Conservation (phyloP, 2,113 vertebrate species). For the Cathartes aura region DNA sequence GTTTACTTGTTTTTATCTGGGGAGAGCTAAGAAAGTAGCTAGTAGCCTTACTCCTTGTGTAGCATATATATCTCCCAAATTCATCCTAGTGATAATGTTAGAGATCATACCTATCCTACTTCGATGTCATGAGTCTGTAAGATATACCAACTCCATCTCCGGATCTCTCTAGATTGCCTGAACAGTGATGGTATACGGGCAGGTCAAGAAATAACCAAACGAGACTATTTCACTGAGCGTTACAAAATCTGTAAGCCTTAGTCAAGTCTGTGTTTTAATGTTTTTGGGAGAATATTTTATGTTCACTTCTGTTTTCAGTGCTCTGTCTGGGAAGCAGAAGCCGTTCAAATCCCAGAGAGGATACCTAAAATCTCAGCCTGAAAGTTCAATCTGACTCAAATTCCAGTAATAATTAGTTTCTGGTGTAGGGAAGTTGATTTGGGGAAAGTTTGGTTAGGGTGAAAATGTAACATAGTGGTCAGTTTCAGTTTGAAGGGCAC, state of each 20-base stretch:
- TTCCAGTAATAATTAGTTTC: constrained; percentile 16
- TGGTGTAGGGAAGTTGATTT: not conserved
- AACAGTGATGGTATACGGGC: not conserved
- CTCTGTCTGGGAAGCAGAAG: not conserved
- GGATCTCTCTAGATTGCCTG: not conserved
- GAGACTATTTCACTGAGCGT: not conserved
- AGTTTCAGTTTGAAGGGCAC: constrained; percentile 10
- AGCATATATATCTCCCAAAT: not conserved
- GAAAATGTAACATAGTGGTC: not conserved
- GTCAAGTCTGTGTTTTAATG: not conserved
- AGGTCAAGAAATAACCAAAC: not conserved
- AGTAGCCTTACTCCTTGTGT: not conserved
- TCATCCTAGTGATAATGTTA: not conserved
- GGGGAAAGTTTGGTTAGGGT: not conserved
- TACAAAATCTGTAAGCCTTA: not conserved
- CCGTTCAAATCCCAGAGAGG: not conserved
- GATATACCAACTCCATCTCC: not conserved
- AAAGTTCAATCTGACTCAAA: constrained; percentile 6
- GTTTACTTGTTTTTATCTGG: not conserved
- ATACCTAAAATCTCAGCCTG: constrained; percentile 19
- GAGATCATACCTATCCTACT: not conserved
- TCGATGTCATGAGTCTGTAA: not conserved
- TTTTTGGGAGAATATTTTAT: not conserved
- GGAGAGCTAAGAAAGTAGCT: not conserved
- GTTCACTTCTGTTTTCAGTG: not conserved